Base-by-base conservation (phyloP, 1,140 invertebrate genomes). In the Pachypeltis micranthus region DNA sequence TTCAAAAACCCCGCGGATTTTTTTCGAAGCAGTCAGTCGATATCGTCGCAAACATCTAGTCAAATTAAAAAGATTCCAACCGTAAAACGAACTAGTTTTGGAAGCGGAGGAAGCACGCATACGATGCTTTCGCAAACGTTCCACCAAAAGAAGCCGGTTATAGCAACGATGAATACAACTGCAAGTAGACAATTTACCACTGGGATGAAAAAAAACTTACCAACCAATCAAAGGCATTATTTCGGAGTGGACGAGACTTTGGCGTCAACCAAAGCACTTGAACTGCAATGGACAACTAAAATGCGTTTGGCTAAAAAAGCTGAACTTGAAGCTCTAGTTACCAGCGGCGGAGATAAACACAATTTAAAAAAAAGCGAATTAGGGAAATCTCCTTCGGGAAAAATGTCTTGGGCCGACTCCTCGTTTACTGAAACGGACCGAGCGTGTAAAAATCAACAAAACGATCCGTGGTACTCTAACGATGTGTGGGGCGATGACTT, bases 401-500 rank as follows among this genome's bases (percentile, higher is more conserved):
- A 59, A 31, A 31, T 10, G 12, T 7, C 4, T 7, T 51, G 47
- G 47, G 47, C 47, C 19, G 47, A 51, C 21, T 7, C 19, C 4
- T 51, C 47, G 12, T 51, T 59, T 4, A 59, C 2, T 19, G 25
- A 29, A 16, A 28, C n/a, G 19, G 29, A 31, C 27, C 27, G 14
- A 16, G 57, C 26, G 14, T 59, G 26, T 19, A 31, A 59, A 16
- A 59, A 59, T 29, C 57, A 59, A 31, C 26, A 27, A 3, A 59
- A 59, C 57, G 57, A 59, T 23, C 57, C 57, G 14, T 59, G 57
- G 57, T 59, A 29, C 26, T 59, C 57, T 14, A 29, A 34, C 28
- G 57, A 59, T 28, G 57, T 59, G 14, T 59, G 57, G 57, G 57
- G 57, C 28, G 57, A 59, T 28, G 57, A 59, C 19, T 29, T 59